These are phyloP conservation scores for Eupithecia vulgata DNA, from an alignment of 2,888 invertebrate species.

Conservation along the genomic window DNA sequence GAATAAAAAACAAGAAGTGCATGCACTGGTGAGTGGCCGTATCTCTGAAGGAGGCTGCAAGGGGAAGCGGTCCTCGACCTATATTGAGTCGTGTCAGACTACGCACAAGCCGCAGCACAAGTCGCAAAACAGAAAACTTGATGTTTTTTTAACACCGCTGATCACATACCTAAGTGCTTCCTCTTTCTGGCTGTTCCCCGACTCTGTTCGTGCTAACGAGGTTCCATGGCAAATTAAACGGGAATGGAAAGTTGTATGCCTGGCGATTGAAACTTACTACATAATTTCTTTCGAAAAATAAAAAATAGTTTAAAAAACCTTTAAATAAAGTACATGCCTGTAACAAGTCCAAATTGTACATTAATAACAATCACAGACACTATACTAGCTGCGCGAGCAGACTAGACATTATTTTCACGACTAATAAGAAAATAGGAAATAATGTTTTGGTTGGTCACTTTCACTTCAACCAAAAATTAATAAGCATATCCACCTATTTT, in stretches of 20 bases:
- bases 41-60: slow-evolving; percentile 79
- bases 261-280: neutral
- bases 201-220: neutral
- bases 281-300: neutral
- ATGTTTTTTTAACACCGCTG: slow-evolving; percentile 22
- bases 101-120: slow-evolving; percentile 12
- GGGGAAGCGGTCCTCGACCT: slow-evolving; percentile 80
- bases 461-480: no score
- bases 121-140: slow-evolving; percentile 2
- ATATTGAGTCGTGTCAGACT: slow-evolving; percentile 59
- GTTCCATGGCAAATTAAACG: neutral
- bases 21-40: slow-evolving; percentile 77
- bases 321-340: neutral
- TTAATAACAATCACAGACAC: no score
- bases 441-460: no score
- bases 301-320: neutral
- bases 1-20: slow-evolving; percentile 67
- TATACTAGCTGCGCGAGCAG: no score
- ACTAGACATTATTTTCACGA: no score
- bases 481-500: no score
- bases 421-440: no score
- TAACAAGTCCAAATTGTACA: no score
- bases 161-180: neutral
- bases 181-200: neutral
- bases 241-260: neutral